Conservation (phyloP, 2,888 invertebrate species). For the Eupeodes luniger region DNA sequence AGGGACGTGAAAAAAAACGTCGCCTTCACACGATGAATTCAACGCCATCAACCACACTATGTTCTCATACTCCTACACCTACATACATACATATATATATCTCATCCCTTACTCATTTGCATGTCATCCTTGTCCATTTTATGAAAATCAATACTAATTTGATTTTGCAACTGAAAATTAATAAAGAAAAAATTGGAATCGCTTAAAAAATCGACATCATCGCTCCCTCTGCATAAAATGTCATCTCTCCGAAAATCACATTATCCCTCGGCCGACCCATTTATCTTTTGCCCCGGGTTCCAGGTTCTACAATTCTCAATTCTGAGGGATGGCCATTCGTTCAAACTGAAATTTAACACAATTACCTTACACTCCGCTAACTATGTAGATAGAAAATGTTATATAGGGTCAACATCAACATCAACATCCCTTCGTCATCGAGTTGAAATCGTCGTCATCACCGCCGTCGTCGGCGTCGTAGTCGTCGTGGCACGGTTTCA, state of each 20-base stretch:
- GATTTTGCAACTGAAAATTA: slow-evolving; percentile 61
- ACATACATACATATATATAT: no score
- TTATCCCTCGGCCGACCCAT: slow-evolving; percentile 65
- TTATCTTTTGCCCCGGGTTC: slow-evolving; percentile 48
- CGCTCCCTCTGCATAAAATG: slow-evolving; percentile 50
- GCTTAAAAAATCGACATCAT: slow-evolving; percentile 39
- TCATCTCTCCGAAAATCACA: slow-evolving; percentile 65
- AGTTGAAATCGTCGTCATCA: no score
- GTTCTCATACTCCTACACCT: not conserved
- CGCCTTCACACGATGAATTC: slow-evolving; percentile 39
- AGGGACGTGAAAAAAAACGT: not conserved
- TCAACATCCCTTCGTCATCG: slow-evolving; percentile 50
- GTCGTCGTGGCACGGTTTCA: slow-evolving; percentile 46
- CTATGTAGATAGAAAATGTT: slow-evolving; percentile 47
- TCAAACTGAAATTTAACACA: slow-evolving; percentile 72
- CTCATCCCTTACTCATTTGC: slow-evolving; percentile 34
- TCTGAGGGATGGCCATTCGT: slow-evolving; percentile 41
- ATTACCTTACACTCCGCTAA: slow-evolving; percentile 69
- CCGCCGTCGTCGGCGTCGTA: no score
- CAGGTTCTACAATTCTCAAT: not conserved
- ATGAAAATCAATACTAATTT: slow-evolving; percentile 72
- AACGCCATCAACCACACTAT: slow-evolving; percentile 54
- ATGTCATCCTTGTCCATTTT: slow-evolving; percentile 42
- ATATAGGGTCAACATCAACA: slow-evolving; percentile 67
- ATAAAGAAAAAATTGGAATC: slow-evolving; percentile 45